phyloP scores from a whole-genome alignment of 2,797 vertebrate genomes.

The Aphelocoma californica region DNA sequence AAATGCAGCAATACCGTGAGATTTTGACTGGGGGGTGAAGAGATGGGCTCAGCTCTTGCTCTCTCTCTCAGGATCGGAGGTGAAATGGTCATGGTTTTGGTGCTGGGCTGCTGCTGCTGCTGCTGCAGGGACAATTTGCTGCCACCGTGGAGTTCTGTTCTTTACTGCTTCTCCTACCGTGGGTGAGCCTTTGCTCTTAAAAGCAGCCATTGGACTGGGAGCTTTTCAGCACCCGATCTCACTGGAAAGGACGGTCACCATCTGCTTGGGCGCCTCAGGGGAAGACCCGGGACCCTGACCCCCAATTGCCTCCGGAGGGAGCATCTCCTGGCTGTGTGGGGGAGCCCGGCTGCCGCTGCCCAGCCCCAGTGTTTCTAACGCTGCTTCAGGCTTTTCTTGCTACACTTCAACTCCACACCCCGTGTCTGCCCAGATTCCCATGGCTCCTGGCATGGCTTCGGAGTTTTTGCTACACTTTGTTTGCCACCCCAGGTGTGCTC shows the following conservation, averaged over 20 bases:
- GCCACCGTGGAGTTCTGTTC: neutral
- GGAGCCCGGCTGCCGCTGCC: rapidly evolving
- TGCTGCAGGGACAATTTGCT: rapidly evolving
- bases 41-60: neutral
- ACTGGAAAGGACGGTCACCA: neutral
- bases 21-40: neutral
- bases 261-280: too few relatives aligned
- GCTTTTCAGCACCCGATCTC: rapidly evolving
- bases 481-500: rapidly evolving
- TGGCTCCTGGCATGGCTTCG: neutral
- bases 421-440: rapidly evolving
- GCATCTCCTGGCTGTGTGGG: rapidly evolving
- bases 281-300: rapidly evolving
- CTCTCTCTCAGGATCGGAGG: rapidly evolving
- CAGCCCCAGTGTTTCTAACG: neutral
- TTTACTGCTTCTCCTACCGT: neutral
- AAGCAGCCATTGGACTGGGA: neutral
- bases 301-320: neutral
- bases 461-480: neutral
- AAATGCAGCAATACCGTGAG: rapidly evolving
- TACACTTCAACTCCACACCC: neutral
- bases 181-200: neutral
- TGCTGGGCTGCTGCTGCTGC: rapidly evolving
- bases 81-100: neutral
- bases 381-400: neutral